phyloP scores from a whole-genome alignment of 2,113 vertebrate species.

The Heptranchias perlo region DNA sequence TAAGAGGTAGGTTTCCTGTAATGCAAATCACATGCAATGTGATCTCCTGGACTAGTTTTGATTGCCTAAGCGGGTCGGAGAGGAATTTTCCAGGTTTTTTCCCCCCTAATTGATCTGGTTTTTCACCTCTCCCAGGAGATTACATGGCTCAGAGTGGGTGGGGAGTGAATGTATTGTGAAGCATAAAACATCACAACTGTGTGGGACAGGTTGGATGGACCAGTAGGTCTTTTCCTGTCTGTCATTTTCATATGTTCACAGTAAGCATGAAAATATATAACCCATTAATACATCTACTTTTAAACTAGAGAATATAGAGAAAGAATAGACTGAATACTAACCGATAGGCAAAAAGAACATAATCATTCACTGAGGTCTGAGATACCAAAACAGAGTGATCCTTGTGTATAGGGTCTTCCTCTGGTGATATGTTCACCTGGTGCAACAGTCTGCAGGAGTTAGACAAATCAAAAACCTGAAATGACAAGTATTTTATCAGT shows the following conservation, averaged over 20 bases:
- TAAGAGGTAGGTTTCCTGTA: not conserved
- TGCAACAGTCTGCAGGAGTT: slow-evolving; percentile 51
- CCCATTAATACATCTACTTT: not conserved
- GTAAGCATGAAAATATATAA: not conserved
- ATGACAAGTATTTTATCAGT: not conserved
- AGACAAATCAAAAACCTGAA: slow-evolving; percentile 55
- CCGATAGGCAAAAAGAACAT: slow-evolving; percentile 55
- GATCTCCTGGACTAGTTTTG: not conserved
- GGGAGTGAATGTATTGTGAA: not conserved
- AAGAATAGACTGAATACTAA: slow-evolving; percentile 42
- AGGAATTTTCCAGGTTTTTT: not conserved
- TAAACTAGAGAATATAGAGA: not conserved
- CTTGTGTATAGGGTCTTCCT: slow-evolving; percentile 47
- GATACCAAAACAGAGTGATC: slow-evolving; percentile 52
- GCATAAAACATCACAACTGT: not conserved
- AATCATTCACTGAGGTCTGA: slow-evolving; percentile 52
- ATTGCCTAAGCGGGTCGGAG: not conserved
- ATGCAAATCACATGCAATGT: not conserved
- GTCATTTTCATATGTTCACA: not conserved
- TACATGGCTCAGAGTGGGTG: not conserved
- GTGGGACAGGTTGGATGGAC: not conserved
- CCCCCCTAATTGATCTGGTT: not conserved
- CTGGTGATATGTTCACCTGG: slow-evolving; percentile 49
- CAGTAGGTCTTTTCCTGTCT: not conserved
- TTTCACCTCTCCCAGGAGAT: not conserved